Evolutionary conservation across 2,113 vertebrate genomes (phyloP).

Genomic region (Crotophaga sulcirostris): DNA sequence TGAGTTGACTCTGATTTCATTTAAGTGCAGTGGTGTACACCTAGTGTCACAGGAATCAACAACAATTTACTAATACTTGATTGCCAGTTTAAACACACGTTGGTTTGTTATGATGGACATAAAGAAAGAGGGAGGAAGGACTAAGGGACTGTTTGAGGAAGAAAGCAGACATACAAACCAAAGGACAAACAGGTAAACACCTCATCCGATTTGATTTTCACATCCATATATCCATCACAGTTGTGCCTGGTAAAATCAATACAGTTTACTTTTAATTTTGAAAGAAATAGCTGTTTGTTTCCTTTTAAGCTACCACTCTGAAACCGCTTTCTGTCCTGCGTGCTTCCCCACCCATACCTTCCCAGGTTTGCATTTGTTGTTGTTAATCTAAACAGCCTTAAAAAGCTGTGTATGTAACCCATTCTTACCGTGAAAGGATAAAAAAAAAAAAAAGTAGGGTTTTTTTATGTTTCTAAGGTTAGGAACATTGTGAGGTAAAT

Average conservation of each 20-base stretch:
- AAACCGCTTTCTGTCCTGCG: background rate
- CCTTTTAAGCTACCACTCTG: background rate
- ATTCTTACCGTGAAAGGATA: background rate
- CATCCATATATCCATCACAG: background rate
- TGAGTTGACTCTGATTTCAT: background rate
- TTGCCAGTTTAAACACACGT: constrained; percentile 16
- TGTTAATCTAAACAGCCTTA: background rate
- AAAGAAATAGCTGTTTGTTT: background rate
- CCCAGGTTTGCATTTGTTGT: background rate
- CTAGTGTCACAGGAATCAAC: background rate
- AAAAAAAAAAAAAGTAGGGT: background rate
- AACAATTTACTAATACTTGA: background rate
- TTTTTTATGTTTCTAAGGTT: background rate
- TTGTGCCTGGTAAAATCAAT: background rate
- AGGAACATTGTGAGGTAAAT: background rate
- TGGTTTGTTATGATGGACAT: background rate
- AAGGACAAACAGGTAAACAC: background rate
- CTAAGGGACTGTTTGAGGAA: background rate
- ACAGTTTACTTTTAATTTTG: background rate
- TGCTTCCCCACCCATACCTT: background rate
- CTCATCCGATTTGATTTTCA: background rate
- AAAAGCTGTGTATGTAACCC: background rate
- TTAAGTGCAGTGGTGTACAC: background rate
- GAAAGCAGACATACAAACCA: background rate
- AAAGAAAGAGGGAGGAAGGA: background rate